Conservation (phyloP, 2,797 vertebrate species). For the Merluccius polli region DNA sequence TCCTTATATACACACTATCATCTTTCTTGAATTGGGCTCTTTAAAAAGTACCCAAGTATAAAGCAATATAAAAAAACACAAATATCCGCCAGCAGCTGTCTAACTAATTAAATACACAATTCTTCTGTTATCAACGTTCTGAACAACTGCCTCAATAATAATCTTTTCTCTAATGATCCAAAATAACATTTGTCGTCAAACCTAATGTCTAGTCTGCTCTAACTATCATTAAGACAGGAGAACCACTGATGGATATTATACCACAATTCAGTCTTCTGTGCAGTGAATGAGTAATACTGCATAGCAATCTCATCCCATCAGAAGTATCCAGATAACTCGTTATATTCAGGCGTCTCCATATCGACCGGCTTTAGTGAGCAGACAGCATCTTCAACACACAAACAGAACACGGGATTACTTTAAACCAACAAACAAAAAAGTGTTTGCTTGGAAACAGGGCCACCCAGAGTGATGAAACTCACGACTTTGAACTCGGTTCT, state of each 20-base stretch:
- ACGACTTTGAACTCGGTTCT: conserved; percentile 16
- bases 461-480: conserved; percentile 25
- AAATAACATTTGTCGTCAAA: not conserved
- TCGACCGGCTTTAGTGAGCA: not conserved
- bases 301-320: not conserved
- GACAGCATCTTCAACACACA: not conserved
- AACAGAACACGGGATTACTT: not conserved
- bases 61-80: too few species aligned
- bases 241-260: not conserved
- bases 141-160: not conserved
- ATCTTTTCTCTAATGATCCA: not conserved
- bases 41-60: not conserved
- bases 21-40: not conserved
- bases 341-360: not conserved
- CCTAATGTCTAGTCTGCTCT: too few species aligned
- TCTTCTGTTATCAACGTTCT: not conserved
- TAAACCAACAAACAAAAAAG: not conserved
- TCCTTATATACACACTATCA: not conserved
- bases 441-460: conserved; percentile 9
- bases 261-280: not conserved
- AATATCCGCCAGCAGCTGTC: too few species aligned
- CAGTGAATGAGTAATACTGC: not conserved
- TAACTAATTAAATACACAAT: not conserved
- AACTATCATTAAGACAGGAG: not conserved
- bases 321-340: not conserved